Evolutionary conservation across 2,888 invertebrate genomes (phyloP).

Genomic region (Apotomis capreana): DNA sequence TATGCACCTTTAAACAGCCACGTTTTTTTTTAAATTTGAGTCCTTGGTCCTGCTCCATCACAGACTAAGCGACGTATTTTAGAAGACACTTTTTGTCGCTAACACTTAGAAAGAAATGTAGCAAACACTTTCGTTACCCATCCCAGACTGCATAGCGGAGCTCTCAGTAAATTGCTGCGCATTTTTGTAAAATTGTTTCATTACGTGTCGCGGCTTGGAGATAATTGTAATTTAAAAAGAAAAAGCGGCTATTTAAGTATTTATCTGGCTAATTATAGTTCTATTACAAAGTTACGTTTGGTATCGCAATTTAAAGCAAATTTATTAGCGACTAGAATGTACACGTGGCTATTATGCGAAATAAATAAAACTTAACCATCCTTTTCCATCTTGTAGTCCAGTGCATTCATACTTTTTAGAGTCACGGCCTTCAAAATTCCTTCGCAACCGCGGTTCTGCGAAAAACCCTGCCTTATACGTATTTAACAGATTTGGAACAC

Average conservation of each 20-base stretch:
- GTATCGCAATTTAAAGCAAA: neutral
- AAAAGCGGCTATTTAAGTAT: conserved; percentile 27
- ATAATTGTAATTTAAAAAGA: conserved; percentile 36
- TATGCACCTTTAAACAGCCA: no score
- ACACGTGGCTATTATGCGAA: no score
- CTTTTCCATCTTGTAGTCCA: no score
- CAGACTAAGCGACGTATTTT: conserved; percentile 6
- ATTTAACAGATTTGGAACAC: no score
- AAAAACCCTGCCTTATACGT: no score
- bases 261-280: conserved; percentile 7
- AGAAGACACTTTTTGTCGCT: conserved; percentile 29
- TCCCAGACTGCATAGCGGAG: conserved; percentile 28
- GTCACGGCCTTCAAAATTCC: no score
- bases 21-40: no score
- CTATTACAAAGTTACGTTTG: neutral
- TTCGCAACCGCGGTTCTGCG: no score
- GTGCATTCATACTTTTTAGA: no score
- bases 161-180: conserved; percentile 33
- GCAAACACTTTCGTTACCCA: conserved; percentile 36
- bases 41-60: no score
- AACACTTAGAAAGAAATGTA: conserved; percentile 26
- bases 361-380: no score
- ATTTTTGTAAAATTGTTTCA: conserved; percentile 41
- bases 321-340: neutral
- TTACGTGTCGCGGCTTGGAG: conserved; percentile 29